Conservation (phyloP, 2,888 invertebrate species). For the Frankliniella fusca region DNA sequence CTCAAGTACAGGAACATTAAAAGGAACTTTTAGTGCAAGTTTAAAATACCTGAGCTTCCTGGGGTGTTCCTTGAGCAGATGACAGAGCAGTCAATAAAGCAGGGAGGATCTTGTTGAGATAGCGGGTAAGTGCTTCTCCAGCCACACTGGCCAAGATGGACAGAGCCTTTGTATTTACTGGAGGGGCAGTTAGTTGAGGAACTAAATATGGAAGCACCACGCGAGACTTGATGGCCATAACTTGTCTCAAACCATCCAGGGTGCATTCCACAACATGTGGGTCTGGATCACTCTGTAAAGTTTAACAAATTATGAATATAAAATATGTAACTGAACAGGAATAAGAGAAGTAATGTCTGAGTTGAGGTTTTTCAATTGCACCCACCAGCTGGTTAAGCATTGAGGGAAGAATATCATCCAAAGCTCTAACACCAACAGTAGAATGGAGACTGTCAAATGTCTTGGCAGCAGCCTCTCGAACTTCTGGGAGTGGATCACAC, state of each 20-base stretch:
- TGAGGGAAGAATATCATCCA: slow-evolving; percentile 93
- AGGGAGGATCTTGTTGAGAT: slow-evolving; percentile 85
- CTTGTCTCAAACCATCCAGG: slow-evolving; percentile 91
- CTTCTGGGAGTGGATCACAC: slow-evolving; percentile 89
- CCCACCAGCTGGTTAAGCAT: slow-evolving; percentile 73
- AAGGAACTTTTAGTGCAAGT: neutral
- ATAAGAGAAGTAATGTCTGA: neutral
- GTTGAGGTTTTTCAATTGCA: neutral
- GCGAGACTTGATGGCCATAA: slow-evolving; percentile 93
- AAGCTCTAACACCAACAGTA: slow-evolving; percentile 85
- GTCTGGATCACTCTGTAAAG: slow-evolving; percentile 66
- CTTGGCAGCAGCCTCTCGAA: slow-evolving; percentile 88
- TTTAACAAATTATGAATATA: slow-evolving; percentile 29
- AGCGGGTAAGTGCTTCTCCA: slow-evolving; percentile 85
- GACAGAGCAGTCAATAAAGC: slow-evolving; percentile 76
- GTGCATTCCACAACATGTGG: slow-evolving; percentile 79
- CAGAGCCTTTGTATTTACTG: slow-evolving; percentile 88
- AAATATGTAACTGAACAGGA: neutral
- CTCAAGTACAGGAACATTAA: too few relatives aligned
- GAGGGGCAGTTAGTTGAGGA: slow-evolving; percentile 83
- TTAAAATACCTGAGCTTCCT: slow-evolving; percentile 50
- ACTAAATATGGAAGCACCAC: slow-evolving; percentile 95
- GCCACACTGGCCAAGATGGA: slow-evolving; percentile 92
- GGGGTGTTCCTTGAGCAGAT: slow-evolving; percentile 61
- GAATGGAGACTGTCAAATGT: slow-evolving; percentile 95